Evolutionary conservation across 2,113 vertebrate genomes (phyloP), one percentile per base, ranked within the genome.

Genomic region (Bubo bubo): DNA sequence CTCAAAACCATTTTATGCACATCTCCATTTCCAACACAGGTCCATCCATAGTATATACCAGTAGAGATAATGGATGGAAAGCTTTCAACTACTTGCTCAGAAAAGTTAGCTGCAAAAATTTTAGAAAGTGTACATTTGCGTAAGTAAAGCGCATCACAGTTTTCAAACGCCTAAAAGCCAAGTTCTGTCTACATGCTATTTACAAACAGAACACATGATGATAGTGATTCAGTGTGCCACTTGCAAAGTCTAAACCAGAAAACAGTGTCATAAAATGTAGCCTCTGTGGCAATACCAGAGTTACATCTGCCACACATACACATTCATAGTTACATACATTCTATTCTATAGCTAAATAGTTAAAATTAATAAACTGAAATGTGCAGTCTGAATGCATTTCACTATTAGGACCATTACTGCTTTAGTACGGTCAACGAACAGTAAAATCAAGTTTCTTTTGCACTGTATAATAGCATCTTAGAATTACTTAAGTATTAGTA

Each of bases 31-130:
- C 98, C 98, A 63, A 99, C 98, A 67, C 98, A 98, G 94, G 99
- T 99, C 99, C 99, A 99, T 93, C 99, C 99, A 45, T 99, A 99
- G 96, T 99, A 99, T 97, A 99, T 99, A 34, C 99, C 99, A 76
- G 99, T 99, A 92, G 97, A 94, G 53, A 99, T 97, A 95, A 99
- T 99, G 66, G 98, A 95, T 15, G 99, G 99, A 91, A 99, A 99
- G 86, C 96, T 98, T 81, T 99, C 99, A 77, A 99, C 99, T 71
- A 99, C 99, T 24, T 98, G 98, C 53, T 99, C 99, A 35, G 99
- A 98, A 96, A 99, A 99, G 95, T 99, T 99, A 60, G 99, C 99
- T 99, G 97, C 30, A 98, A 75, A 93, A 90, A 96, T 93, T 84
- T 89, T 75, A 66, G 8, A 49, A 97, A 95, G 28, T 26, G 32